Evolutionary conservation across 2,888 invertebrate species (phyloP).

Genomic region (Plusia festucae): DNA sequence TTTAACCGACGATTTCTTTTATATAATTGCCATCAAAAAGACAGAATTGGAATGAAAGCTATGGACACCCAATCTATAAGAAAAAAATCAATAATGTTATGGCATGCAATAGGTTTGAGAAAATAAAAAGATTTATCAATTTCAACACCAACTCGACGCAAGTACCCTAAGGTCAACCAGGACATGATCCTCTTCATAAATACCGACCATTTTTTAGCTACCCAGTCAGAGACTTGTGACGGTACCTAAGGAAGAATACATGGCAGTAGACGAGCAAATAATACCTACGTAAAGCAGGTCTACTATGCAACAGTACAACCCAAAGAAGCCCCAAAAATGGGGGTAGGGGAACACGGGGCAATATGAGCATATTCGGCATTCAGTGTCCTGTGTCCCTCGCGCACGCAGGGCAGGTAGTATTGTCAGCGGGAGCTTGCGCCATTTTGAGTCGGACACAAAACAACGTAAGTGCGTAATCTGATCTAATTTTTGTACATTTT

Average conservation of each 20-base stretch:
- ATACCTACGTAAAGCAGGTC: background rate
- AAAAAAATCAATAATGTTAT: background rate
- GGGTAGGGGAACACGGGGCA: slow-evolving; percentile 8
- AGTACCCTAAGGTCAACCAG: background rate
- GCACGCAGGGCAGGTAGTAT: too few relatives aligned
- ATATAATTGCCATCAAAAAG: background rate
- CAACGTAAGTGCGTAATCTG: too few relatives aligned
- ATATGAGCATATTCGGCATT: too few relatives aligned
- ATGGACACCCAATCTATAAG: background rate
- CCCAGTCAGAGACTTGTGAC: background rate
- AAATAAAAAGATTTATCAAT: background rate
- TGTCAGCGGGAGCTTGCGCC: too few relatives aligned
- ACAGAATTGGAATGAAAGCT: background rate
- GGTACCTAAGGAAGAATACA: background rate
- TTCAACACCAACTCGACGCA: background rate
- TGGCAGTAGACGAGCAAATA: background rate
- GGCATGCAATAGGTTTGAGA: background rate
- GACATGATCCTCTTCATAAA: background rate
- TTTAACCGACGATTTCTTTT: slow-evolving; percentile 13
- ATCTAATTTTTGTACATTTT: too few relatives aligned
- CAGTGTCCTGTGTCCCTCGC: too few relatives aligned
- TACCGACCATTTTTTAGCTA: background rate
- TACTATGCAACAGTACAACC: slow-evolving; percentile 11
- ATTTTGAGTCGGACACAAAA: too few relatives aligned
- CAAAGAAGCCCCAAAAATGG: slow-evolving; percentile 40